Conservation (phyloP, 2,797 vertebrate genomes). For the Gallinago solitaria region DNA sequence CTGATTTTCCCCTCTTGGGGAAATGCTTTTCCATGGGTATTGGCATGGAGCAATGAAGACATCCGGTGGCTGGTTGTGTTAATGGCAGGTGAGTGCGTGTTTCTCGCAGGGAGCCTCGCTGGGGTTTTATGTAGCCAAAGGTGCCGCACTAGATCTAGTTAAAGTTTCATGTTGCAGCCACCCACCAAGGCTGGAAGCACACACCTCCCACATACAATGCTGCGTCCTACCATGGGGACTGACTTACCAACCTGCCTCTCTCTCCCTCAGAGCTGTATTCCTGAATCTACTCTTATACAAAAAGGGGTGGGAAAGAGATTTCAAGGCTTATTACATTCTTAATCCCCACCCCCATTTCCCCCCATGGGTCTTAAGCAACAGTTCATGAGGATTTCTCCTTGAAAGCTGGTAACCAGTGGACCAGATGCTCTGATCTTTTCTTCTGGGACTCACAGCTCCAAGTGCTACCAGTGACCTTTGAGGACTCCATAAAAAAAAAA, state of each 20-base stretch:
- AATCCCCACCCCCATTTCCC: not conserved
- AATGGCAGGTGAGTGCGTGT: not conserved
- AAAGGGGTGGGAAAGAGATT: not conserved
- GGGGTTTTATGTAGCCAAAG: not conserved
- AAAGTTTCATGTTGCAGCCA: not conserved
- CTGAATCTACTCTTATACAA: not conserved
- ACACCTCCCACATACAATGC: fast-evolving
- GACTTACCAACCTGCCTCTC: not conserved
- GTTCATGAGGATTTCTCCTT: not conserved
- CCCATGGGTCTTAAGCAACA: not conserved
- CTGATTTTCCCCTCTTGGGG: not conserved
- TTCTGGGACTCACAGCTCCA: constrained; percentile 3
- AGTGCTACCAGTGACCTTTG: constrained; percentile 67
- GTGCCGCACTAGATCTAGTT: not conserved
- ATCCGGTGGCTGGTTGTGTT: constrained; percentile 61
- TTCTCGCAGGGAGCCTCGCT: not conserved
- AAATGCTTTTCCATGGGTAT: not conserved
- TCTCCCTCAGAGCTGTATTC: not conserved
- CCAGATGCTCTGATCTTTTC: constrained; percentile 14
- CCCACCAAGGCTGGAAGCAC: not conserved
- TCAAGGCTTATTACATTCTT: not conserved
- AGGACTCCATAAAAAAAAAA: constrained; percentile 49
- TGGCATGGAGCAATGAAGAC: constrained; percentile 63
- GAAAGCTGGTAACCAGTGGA: not conserved
- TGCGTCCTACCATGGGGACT: not conserved